Evolutionary conservation across 2,888 invertebrate genomes (phyloP).

Genomic region (Branchipolynoe longqiensis): DNA sequence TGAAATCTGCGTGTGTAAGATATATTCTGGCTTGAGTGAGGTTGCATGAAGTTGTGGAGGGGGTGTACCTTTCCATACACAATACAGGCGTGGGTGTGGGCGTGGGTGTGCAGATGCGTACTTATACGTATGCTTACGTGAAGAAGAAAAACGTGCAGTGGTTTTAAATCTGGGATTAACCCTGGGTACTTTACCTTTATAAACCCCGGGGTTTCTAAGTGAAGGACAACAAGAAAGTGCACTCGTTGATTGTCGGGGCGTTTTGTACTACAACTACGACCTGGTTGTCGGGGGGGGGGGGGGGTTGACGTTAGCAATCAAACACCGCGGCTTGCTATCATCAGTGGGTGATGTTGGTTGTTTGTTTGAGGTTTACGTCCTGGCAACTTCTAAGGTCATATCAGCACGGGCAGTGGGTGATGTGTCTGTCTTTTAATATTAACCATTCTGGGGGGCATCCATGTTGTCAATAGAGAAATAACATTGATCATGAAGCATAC

Average conservation of each 20-base stretch:
- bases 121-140: conserved; percentile 31
- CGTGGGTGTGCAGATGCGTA: conserved; percentile 40
- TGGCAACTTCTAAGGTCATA: too few species aligned
- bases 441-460: too few species aligned
- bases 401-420: too few species aligned
- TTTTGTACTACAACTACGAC: too few species aligned
- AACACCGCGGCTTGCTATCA: too few species aligned
- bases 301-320: neutral
- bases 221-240: too few species aligned
- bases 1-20: conserved; percentile 1
- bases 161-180: neutral
- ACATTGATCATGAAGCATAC: neutral
- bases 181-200: neutral
- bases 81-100: too few species aligned
- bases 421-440: too few species aligned
- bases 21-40: conserved; percentile 15
- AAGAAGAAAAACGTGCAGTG: neutral
- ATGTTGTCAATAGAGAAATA: neutral
- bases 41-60: conserved; percentile 22
- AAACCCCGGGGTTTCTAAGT: neutral
- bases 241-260: too few species aligned
- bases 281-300: too few species aligned
- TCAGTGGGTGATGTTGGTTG: too few species aligned
- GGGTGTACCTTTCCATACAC: conserved; percentile 36
- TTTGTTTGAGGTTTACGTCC: too few species aligned